phyloP scores from a whole-genome alignment of 2,888 invertebrate genomes.

The Pseudoips prasinana region DNA sequence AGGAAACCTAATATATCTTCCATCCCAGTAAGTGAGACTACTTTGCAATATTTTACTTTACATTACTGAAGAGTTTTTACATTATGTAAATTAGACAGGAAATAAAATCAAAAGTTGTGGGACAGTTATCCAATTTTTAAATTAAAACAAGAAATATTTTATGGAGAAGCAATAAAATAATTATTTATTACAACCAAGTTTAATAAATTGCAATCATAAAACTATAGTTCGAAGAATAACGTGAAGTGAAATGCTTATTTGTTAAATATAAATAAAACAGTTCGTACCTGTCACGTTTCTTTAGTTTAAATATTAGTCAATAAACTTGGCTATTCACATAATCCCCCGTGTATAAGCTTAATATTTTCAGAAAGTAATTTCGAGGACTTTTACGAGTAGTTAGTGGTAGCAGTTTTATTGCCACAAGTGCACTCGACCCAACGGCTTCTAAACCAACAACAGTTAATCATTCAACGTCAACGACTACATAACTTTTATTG shows the following conservation, averaged over 20 bases:
- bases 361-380: constrained; percentile 34
- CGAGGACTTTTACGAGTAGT: constrained; percentile 41
- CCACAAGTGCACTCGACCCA: constrained; percentile 31
- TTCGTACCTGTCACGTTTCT: no score
- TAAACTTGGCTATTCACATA: constrained; percentile 1
- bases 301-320: no score
- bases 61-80: not conserved
- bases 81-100: no score
- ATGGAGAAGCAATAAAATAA: no score
- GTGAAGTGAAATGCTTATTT: no score
- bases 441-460: constrained; percentile 35
- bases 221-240: not conserved
- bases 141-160: no score
- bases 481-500: constrained; percentile 45
- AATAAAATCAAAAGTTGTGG: no score
- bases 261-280: no score
- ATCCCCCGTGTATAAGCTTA: constrained; percentile 5
- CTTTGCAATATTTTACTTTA: constrained; percentile 22
- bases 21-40: constrained; percentile 31
- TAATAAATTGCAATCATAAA: no score
- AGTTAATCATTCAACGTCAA: constrained; percentile 52
- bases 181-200: no score
- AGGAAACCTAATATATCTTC: constrained; percentile 45
- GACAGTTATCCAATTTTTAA: no score
- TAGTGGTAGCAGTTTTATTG: constrained; percentile 35